phyloP scores from a whole-genome alignment of 2,888 invertebrate genomes.

The Steinernema carpocapsae region DNA sequence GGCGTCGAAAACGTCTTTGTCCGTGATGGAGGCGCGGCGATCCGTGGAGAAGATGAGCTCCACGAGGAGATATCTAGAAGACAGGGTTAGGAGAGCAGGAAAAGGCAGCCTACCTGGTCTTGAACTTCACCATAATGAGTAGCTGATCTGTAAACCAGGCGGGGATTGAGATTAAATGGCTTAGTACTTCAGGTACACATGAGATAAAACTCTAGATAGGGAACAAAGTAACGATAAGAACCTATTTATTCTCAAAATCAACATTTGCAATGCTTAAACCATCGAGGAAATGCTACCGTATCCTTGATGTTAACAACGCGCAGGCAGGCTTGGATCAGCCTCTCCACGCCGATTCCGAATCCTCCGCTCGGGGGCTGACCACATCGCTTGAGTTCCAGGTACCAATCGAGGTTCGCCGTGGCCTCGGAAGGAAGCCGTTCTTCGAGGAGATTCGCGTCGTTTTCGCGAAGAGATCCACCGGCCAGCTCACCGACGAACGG shows the following conservation, averaged over 20 bases:
- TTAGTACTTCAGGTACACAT: not conserved
- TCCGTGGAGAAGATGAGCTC: constrained; percentile 37
- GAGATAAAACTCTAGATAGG: not conserved
- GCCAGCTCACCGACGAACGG: constrained; percentile 90
- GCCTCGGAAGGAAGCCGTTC: not conserved
- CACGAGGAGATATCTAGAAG: constrained; percentile 36
- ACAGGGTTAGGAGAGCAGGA: not conserved
- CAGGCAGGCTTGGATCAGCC: constrained; percentile 78
- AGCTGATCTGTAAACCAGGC: not conserved
- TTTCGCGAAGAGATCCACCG: constrained; percentile 85
- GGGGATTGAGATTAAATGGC: not conserved
- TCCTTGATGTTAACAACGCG: constrained; percentile 89
- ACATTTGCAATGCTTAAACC: constrained; percentile 74
- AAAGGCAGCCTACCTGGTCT: constrained; percentile 1
- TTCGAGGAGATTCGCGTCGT: constrained; percentile 36
- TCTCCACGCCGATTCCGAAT: constrained; percentile 93
- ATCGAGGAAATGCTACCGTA: constrained; percentile 89
- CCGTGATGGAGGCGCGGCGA: constrained; percentile 9
- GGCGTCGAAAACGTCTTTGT: constrained; percentile 38
- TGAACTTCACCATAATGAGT: constrained; percentile 11
- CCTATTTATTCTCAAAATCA: constrained; percentile 35
- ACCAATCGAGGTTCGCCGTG: constrained; percentile 59
- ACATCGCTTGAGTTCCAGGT: constrained; percentile 75
- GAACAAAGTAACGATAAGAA: not conserved
- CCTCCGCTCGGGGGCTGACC: constrained; percentile 90